Evolutionary conservation across 2,888 invertebrate genomes (phyloP), one percentile per base, ranked within the genome.

Genomic region (Sicus ferrugineus): DNA sequence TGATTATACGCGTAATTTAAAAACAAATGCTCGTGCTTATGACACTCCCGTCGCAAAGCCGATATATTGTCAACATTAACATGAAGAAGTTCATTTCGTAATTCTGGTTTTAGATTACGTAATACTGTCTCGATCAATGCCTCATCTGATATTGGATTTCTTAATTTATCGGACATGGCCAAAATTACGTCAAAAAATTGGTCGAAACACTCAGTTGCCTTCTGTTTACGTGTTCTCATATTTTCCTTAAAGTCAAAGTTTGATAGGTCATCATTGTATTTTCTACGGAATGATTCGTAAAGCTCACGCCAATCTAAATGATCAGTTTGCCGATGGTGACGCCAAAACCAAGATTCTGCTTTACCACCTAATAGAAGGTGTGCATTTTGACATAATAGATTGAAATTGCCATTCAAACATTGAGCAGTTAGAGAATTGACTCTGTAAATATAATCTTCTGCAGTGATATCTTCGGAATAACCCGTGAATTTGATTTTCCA

Each of bases 301-400:
- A 67, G 48, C 11, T 70, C 63, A n/a, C 14, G 2, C 67, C 62
- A 70, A n/a, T 50, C 54, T 31, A 69, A 64, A 28, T n/a, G 7
- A 9, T 65, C 68, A 7, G n/a, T 19, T 14, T 68, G 61, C 11
- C 65, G 42, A 26, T 70, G 67, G 11, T 48, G 64, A 30, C 70
- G 46, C 70, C 68, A 70, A n/a, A 64, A 70, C 70, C n/a, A n/a
- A n/a, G n/a, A n/a, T n/a, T n/a, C 9, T 2, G 67, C n/a, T n/a
- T n/a, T n/a, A n/a, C n/a, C n/a, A n/a, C n/a, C n/a, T n/a, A n/a
- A n/a, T n/a, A n/a, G n/a, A n/a, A n/a, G n/a, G n/a, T n/a, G n/a
- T n/a, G n/a, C n/a, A n/a, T n/a, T n/a, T n/a, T n/a, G n/a, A n/a
- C n/a, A n/a, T n/a, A n/a, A n/a, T n/a, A n/a, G n/a, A n/a, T n/a